Conservation (phyloP, 2,113 vertebrate species). For the Onychorhynchus coronatus region DNA sequence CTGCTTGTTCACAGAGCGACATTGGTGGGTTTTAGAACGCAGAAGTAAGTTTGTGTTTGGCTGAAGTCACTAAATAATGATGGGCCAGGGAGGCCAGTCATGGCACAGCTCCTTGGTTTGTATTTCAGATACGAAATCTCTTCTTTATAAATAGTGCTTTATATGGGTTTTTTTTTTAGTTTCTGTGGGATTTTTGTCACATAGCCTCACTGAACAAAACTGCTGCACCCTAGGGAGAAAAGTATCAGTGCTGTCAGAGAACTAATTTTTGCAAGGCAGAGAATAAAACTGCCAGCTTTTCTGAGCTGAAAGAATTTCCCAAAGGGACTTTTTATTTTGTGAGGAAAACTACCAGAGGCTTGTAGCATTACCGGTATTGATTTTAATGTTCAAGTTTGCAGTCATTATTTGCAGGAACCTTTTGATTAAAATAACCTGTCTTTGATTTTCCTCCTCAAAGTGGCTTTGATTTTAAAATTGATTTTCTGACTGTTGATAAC, state of each 20-base stretch:
- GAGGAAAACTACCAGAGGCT: not conserved
- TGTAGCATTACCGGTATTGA: not conserved
- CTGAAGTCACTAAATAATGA: not conserved
- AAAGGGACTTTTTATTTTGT: not conserved
- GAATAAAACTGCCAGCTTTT: not conserved
- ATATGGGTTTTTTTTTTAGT: not conserved
- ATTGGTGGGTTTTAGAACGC: not conserved
- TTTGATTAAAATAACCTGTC: not conserved
- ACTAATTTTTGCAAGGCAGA: not conserved
- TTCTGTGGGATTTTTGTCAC: not conserved
- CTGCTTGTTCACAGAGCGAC: not conserved
- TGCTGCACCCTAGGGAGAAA: not conserved
- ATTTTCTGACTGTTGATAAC: not conserved
- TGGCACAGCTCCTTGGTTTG: not conserved
- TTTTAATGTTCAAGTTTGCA: not conserved
- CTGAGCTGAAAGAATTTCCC: not conserved
- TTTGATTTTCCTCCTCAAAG: conserved; percentile 8
- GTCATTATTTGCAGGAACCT: not conserved
- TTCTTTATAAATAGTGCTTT: not conserved
- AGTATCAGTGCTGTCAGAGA: not conserved
- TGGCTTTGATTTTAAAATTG: not conserved
- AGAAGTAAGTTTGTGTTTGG: not conserved
- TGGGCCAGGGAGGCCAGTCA: not conserved
- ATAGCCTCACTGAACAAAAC: not conserved
- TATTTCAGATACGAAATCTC: not conserved